Conservation (phyloP, 2,888 invertebrate genomes). For the Monoplex corrugatus region DNA sequence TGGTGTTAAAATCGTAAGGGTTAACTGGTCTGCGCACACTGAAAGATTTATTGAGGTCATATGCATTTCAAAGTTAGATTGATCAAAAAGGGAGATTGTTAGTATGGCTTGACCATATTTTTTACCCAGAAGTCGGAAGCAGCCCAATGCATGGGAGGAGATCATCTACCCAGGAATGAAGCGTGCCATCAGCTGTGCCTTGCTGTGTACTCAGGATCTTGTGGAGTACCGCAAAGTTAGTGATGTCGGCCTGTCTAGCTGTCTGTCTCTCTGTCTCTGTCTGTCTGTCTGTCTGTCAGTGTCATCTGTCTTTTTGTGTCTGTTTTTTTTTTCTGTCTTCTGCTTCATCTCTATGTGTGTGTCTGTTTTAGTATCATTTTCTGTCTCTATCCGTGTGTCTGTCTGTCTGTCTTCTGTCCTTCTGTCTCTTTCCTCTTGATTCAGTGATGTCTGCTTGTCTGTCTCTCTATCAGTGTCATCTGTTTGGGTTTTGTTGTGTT, state of each 20-base stretch:
- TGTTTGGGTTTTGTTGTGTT: too few species aligned
- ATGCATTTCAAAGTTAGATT: too few species aligned
- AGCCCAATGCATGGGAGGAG: conserved; percentile 87
- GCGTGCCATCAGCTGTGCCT: conserved; percentile 89
- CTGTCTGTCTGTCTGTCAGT: background rate
- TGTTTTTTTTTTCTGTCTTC: too few species aligned
- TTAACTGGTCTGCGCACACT: too few species aligned
- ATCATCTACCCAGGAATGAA: conserved; percentile 92
- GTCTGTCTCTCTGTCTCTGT: background rate
- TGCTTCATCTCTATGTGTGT: too few species aligned
- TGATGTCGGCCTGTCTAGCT: background rate
- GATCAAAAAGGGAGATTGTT: background rate
- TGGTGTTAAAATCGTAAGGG: too few species aligned
- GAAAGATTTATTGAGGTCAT: too few species aligned
- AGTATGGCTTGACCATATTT: background rate
- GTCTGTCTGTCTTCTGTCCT: background rate
- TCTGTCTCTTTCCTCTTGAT: too few species aligned
- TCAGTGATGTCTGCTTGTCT: too few species aligned
- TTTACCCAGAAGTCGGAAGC: conserved; percentile 83
- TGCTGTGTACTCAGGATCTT: conserved; percentile 88
- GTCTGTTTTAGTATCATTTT: background rate
- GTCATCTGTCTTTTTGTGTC: too few species aligned
- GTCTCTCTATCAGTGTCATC: too few species aligned
- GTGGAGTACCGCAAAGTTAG: conserved; percentile 81
- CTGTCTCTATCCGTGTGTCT: background rate